phyloP scores from a whole-genome alignment of 1,140 invertebrate species.

The Anadara kagoshimensis region DNA sequence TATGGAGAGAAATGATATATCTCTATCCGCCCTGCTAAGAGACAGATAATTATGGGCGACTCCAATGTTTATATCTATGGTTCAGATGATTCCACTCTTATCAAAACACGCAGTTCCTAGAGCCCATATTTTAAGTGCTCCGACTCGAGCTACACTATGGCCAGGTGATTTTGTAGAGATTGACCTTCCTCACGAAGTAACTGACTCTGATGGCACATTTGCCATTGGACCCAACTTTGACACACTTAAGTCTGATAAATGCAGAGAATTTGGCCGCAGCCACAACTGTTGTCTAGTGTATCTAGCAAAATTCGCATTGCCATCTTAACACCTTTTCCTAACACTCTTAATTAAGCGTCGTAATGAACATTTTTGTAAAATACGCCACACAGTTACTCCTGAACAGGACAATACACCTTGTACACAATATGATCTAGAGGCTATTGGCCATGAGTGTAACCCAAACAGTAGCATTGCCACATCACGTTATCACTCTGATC shows the following conservation, averaged over 20 bases:
- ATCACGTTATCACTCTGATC: not conserved
- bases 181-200: conserved; percentile 18
- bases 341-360: conserved; percentile 20
- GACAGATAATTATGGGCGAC: conserved; percentile 12
- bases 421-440: not conserved
- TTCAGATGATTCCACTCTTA: too few species aligned
- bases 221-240: conserved; percentile 14
- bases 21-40: too few species aligned
- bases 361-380: conserved; percentile 45
- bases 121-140: too few species aligned
- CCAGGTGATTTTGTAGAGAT: conserved; percentile 46
- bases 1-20: conserved; percentile 15
- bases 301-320: conserved; percentile 35
- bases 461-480: not conserved
- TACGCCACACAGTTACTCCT: conserved; percentile 1
- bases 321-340: conserved; percentile 36
- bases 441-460: too few species aligned
- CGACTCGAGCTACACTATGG: conserved; percentile 25
- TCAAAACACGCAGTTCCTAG: too few species aligned
- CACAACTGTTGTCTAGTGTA: conserved; percentile 18
- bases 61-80: not conserved
- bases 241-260: not conserved
- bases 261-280: conserved; percentile 7
- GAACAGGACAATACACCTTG: not conserved
- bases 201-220: conserved; percentile 5